Evolutionary conservation across 2,113 vertebrate genomes (phyloP), one percentile per base, ranked within the genome.

Genomic region (Ceyx cyanopectus): DNA sequence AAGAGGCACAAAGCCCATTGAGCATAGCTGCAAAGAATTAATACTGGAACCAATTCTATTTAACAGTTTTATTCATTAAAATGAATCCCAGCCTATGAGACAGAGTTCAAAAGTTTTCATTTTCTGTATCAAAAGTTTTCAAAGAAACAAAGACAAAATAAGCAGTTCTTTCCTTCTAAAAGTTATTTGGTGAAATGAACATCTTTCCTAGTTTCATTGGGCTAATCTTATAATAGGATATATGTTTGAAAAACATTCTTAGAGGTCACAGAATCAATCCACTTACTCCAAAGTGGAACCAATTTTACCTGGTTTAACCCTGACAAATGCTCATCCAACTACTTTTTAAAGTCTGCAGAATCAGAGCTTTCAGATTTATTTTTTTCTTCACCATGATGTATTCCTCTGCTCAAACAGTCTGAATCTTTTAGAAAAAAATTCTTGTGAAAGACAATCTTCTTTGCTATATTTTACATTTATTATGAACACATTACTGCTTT

Each of bases 211-310:
- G 32, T 58, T 85, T 76, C 54, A 73, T 14, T 80, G 32, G 16
- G 15, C 76, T 92, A 83, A 74, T 74, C 27, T 83, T 63, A 73
- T 83, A 85, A 94, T 9, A 82, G 63, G 51, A 81, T 89, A 83
- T 66, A 70, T 16, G 46, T 88, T 78, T 83, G 46, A 46, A 90
- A 94, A 92, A 91, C 51, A 81, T 75, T 89, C 77, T 88, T 66
- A 74, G 65, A 92, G 46, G 53, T 90, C 77, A 78, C 53, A 67
- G n/a, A 95, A 88, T 80, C 41, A 93, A 81, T 74, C 61, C 53
- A 75, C 46, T 92, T 90, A 86, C 22, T 77, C 56, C 61, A 81
- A 94, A 74, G 60, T 20, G 86, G 68, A 89, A 94, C 74, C 60
- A 83, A 46, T 78, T 86, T 88, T 78, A 78, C 29, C 40, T 62